These are phyloP conservation scores for Gnathonemus echidnorhynchus DNA, from an alignment of 2,113 vertebrate genomes.

Conservation along the genomic window DNA sequence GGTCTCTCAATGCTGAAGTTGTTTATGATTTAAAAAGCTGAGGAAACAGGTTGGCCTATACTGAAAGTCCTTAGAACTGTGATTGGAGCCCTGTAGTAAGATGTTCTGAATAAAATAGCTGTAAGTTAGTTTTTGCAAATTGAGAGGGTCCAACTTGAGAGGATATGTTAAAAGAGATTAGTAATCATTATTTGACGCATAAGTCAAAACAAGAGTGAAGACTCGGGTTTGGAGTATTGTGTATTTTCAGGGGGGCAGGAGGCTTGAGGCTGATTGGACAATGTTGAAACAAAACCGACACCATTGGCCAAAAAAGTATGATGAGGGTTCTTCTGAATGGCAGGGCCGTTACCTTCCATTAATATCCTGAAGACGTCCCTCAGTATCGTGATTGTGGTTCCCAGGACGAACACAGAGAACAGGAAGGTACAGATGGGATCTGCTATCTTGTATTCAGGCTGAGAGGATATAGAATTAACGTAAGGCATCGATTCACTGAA, in stretches of 20 bases:
- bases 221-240: background rate
- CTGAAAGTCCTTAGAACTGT: background rate
- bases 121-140: background rate
- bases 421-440: slow-evolving; percentile 96
- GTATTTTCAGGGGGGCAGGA: background rate
- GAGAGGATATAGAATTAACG: slow-evolving; percentile 24
- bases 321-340: background rate
- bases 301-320: background rate
- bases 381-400: slow-evolving; percentile 87
- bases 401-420: slow-evolving; percentile 88
- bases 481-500: background rate
- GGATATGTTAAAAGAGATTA: background rate
- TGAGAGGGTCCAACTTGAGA: background rate
- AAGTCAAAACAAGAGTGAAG: background rate
- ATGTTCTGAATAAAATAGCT: background rate
- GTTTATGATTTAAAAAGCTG: background rate
- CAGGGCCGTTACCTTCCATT: slow-evolving; percentile 77
- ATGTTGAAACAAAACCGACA: background rate
- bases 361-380: slow-evolving; percentile 87
- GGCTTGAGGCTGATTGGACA: background rate
- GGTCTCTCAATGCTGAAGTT: background rate
- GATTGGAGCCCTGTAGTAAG: background rate
- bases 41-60: background rate
- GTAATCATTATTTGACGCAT: background rate
- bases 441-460: slow-evolving; percentile 93